A percentile compares a stretch with the other conserved stretches of the same genome.
These are phyloP conservation scores for Mayetiola destructor DNA, from an alignment of 2,888 invertebrate species.

Conservation along the genomic window DNA sequence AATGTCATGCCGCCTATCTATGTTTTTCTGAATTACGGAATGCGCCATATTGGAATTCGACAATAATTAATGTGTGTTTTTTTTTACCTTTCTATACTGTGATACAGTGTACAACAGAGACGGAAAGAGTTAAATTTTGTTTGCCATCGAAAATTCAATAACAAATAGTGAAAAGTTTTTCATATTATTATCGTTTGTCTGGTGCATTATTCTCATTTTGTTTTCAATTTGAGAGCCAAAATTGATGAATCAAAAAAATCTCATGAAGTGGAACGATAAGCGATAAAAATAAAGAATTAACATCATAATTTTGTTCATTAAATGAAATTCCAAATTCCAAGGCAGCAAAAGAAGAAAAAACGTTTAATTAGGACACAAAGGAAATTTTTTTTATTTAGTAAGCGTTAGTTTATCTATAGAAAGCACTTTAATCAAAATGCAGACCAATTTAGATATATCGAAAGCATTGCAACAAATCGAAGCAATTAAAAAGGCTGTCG, in stretches of 20 bases:
- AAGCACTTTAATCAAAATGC: slow-evolving; percentile 28
- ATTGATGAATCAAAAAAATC: too few species aligned
- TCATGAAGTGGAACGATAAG: too few species aligned
- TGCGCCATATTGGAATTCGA: slow-evolving; percentile 2
- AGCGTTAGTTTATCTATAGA: neutral
- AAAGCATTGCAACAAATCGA: slow-evolving; percentile 79
- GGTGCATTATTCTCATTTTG: too few species aligned
- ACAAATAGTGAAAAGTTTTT: neutral
- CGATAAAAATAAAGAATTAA: too few species aligned
- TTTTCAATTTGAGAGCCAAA: too few species aligned
- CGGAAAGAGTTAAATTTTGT: neutral
- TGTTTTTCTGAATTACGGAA: too few species aligned
- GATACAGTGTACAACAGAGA: neutral
- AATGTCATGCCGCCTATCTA: neutral
- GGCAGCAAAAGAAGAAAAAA: neutral
- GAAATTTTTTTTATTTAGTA: neutral
- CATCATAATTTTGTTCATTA: too few species aligned
- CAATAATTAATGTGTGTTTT: neutral
- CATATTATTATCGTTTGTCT: neutral
- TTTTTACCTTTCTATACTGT: neutral
- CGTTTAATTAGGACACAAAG: neutral
- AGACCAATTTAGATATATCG: slow-evolving; percentile 54
- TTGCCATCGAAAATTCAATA: neutral
- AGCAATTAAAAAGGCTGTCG: slow-evolving; percentile 72
- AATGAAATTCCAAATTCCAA: neutral